These are phyloP conservation scores for Bombus balteatus DNA, from an alignment of 1,140 invertebrate genomes.

Conservation along the genomic window DNA sequence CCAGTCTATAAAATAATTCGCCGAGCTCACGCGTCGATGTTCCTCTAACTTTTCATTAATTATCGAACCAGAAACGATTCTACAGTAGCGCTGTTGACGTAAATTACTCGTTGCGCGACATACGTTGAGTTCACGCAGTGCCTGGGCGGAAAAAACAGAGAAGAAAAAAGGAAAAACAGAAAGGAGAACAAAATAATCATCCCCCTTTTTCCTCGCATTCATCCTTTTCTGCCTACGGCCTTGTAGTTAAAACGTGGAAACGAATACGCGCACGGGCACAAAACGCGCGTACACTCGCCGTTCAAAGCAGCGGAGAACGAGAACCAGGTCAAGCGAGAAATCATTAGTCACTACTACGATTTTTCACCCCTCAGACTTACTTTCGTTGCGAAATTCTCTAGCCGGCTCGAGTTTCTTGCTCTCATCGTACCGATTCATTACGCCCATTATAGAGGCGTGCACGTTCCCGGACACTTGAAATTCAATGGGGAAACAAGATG, in stretches of 20 bases:
- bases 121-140: not conserved
- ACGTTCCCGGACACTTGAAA: not conserved
- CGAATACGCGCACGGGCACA: slow-evolving; percentile 39
- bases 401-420: not conserved
- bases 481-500: not conserved
- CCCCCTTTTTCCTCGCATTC: slow-evolving; percentile 5
- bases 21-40: not conserved
- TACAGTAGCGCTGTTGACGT: not conserved
- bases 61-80: not conserved
- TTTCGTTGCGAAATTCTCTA: slow-evolving; percentile 23
- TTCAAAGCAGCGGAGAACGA: slow-evolving; percentile 25
- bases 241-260: slow-evolving; percentile 69
- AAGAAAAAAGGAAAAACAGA: too few relatives aligned
- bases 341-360: slow-evolving; percentile 72
- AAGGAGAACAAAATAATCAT: not conserved
- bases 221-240: slow-evolving; percentile 35
- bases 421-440: slow-evolving; percentile 23
- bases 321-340: slow-evolving; percentile 74
- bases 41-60: not conserved
- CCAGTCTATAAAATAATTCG: slow-evolving; percentile 11
- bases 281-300: slow-evolving; percentile 39
- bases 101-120: not conserved
- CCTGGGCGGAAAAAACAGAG: not conserved
- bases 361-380: slow-evolving; percentile 47
- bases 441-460: not conserved